Evolutionary conservation across 2,888 invertebrate species (phyloP), one percentile per base, ranked within the genome.

Genomic region (Euzetes globulus): DNA sequence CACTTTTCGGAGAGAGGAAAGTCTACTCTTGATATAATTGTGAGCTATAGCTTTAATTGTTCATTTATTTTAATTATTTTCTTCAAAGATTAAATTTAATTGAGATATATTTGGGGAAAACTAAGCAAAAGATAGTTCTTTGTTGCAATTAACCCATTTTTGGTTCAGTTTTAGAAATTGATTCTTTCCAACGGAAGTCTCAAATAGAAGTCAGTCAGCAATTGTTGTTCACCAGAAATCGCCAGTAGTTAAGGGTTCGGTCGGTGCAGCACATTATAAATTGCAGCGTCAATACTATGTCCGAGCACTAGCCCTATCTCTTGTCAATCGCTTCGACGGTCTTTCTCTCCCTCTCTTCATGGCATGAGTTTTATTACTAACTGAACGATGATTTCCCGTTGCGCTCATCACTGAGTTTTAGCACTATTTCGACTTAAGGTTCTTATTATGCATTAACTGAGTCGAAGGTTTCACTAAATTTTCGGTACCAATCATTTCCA

Each of bases 401-500:
- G 55, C 55, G 22, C 11, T 55, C 55, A 25, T 55, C 13, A 3
- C n/a, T 55, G 19, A 55, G 17, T 19, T 55, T 55, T 22, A 55
- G 55, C 55, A 55, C 55, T 55, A 55, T 25, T 55, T 55, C 25
- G 19, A 19, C 7, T n/a, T 55, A 19, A 55, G 19, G 17, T 13
- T 55, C 25, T 17, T 17, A 6, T 55, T 55, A 55, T 55, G 55
- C 22, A 55, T 55, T 55, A 55, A 55, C 50, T n/a, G 50, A 55
- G 22, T 55, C 55, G 22, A 9, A 55, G 11, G 25, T 22, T 55
- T 55, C 22, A 19, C 55, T 55, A 55, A 47, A 55, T 25, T 55
- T 55, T 55, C 55, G 25, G 55, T 55, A n/a, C 22, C 55, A 55
- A 55, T 55, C 55, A 22, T 55, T 55, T 55, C 55, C 55, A 55